Base-by-base conservation (phyloP, 1,140 invertebrate species). In the Bombus superbus region DNA sequence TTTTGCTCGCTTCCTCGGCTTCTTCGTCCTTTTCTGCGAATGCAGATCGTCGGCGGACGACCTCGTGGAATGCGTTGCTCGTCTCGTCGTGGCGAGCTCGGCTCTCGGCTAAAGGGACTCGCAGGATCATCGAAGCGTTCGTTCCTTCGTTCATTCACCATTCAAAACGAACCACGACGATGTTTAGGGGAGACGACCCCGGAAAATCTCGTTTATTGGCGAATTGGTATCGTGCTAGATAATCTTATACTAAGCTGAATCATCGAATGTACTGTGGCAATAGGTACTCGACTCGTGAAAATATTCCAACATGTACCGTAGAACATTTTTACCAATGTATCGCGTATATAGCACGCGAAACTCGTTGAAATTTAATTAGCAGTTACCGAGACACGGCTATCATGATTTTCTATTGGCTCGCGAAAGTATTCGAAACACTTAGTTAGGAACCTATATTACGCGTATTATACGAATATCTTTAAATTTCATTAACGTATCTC, bases 21-120 rank as follows among this genome's bases (percentile, higher is more conserved):
- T 88, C 86, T 81, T 88, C 89, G 87, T 91, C 87, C 86, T 89
- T 88, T 91, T 91, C 89, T 88, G 89, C 89, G 89, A 90, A 91
- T 91, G 89, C 89, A 91, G 89, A 91, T 91, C 89, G 89, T 90
- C 79, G 88, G 85, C 81, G 85, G 85, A 85, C 88, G 86, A 89
- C 88, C 76, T 82, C 85, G 86, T 87, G 88, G 89, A 90, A 90
- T 90, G 89, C 86, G 88, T 90, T 90, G 64, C 69, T 68, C 80
- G 87, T 86, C 78, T 80, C 82, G 42, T n/a, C 77, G 69, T 40
- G 85, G 79, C 74, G 62, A 81, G 69, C 85, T 82, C 64, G 76
- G 22, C 38, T 62, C 53, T 72, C 64, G 69, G 78, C 85, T 47
- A 86, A 90, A 82, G 83, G 88, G 73, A 87, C 83, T 68, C 81